Evolutionary conservation across 2,797 vertebrate species (phyloP), one percentile per base, ranked within the genome.

Genomic region (Chaunax sp.): DNA sequence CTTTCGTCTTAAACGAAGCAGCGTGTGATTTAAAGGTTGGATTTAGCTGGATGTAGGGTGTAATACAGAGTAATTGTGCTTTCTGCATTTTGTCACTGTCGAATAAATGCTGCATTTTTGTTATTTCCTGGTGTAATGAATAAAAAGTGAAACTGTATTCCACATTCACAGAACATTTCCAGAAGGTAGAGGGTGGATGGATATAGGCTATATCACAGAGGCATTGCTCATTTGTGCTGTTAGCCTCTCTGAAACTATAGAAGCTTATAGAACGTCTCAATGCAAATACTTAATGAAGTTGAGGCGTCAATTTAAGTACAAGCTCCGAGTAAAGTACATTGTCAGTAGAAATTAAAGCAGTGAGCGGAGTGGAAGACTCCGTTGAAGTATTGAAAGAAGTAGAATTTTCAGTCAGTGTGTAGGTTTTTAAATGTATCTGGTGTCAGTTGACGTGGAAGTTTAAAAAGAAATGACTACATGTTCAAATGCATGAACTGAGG

Each of bases 21-120:
- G 26, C 49, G 64, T 78, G 65, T 77, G 80, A 87, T 86, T 81
- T 82, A 82, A 85, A 44, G 51, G 3, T 23, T 38, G 64, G 33
- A 56, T 87, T 73, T 82, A 54, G 73, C 58, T 70, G 70, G 43
- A 58, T 64, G 68, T 62, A 41, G 64, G 66, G 69, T 69, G 61
- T 68, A 68, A 81, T 44, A 55, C 56, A 71, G 70, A 78, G 56
- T 75, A 74, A 84, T 66, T 81, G 54, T 64, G 40, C 69, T 71
- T 75, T 75, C 35, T 28, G 10, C 22, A 45, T 70, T 81, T 72
- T 65, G 26, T 69, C 54, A 61, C 12, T 33, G 51, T 70, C 38
- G 1, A 30, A 60, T 1, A 72, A 52, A 51, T 61, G 43, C 59
- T 57, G 16, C 19, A 46, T 69, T 56, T 37, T 60, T 13, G 19